phyloP scores from a whole-genome alignment of 1,140 invertebrate species.

The Apis florea region DNA sequence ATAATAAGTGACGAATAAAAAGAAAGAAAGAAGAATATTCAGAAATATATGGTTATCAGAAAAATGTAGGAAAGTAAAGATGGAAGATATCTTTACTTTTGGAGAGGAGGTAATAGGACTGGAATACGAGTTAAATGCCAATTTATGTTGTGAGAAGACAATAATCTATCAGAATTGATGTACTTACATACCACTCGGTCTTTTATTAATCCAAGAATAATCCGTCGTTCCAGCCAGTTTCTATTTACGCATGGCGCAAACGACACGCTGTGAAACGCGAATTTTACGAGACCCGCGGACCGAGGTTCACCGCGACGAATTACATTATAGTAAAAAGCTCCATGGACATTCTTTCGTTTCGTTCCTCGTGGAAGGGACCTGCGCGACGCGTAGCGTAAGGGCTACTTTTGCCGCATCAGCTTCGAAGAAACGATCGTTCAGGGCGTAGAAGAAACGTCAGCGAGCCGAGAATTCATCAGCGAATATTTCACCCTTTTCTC shows the following conservation, averaged over 20 bases:
- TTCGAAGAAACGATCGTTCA: conserved; percentile 57
- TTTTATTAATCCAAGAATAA: conserved; percentile 13
- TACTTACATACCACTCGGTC: background rate
- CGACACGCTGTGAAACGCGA: conserved; percentile 22
- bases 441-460: conserved; percentile 27
- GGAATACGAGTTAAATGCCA: too few relatives aligned
- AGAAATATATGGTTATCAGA: too few relatives aligned
- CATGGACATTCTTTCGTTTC: conserved; percentile 42
- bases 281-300: conserved; percentile 36
- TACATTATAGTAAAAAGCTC: conserved; percentile 40
- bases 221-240: background rate
- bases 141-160: background rate
- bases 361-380: conserved; percentile 16
- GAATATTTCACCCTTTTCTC: conserved; percentile 5
- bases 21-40: too few relatives aligned
- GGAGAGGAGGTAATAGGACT: too few relatives aligned
- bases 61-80: too few relatives aligned
- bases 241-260: conserved; percentile 1
- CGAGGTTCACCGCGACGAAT: conserved; percentile 36
- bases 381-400: conserved; percentile 12
- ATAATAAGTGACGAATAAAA: too few relatives aligned
- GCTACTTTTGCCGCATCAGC: conserved; percentile 36
- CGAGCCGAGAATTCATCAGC: conserved; percentile 24
- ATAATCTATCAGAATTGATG: conserved; percentile 1
- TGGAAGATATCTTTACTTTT: too few relatives aligned